A percentile compares a stretch with the other conserved stretches of the same genome.
These are phyloP conservation scores for Gadus macrocephalus DNA, from an alignment of 2,113 vertebrate species.

Conservation along the genomic window DNA sequence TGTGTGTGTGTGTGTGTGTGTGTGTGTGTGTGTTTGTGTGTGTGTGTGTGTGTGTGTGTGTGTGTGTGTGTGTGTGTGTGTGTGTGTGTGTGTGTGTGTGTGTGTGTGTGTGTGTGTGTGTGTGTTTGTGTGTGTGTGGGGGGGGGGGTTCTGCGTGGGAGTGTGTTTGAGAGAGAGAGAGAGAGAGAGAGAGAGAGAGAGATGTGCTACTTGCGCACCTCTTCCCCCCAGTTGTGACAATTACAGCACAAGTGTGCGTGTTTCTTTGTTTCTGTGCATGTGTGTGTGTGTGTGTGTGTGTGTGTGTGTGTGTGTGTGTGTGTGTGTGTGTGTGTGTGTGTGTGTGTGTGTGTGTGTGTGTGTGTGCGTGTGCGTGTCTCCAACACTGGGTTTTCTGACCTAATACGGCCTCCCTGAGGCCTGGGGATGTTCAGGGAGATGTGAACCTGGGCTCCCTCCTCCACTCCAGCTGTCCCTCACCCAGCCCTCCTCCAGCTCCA, in stretches of 20 bases:
- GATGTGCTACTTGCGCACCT: not conserved
- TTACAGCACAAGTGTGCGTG: not conserved
- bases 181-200: not conserved
- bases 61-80: not conserved
- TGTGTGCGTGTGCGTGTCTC: constrained; percentile 1
- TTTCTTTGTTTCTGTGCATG: no score
- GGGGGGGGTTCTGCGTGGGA: no score
- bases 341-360: constrained; percentile 3
- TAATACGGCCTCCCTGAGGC: constrained; percentile 55
- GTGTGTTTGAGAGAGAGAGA: not conserved
- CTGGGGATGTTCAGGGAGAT: not conserved
- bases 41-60: constrained; percentile 5
- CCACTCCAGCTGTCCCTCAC: not conserved
- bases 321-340: not conserved
- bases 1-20: constrained; percentile 2
- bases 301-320: not conserved
- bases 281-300: constrained; percentile 10
- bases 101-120: constrained; percentile 5
- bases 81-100: constrained; percentile 2
- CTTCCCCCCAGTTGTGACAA: no score
- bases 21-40: constrained; percentile 3
- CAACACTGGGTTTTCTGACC: constrained; percentile 51
- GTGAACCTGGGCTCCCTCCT: not conserved
- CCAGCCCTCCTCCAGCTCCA: not conserved
- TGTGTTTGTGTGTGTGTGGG: not conserved